Conservation (phyloP, 1,140 invertebrate genomes). For the Lucilia cuprina region DNA sequence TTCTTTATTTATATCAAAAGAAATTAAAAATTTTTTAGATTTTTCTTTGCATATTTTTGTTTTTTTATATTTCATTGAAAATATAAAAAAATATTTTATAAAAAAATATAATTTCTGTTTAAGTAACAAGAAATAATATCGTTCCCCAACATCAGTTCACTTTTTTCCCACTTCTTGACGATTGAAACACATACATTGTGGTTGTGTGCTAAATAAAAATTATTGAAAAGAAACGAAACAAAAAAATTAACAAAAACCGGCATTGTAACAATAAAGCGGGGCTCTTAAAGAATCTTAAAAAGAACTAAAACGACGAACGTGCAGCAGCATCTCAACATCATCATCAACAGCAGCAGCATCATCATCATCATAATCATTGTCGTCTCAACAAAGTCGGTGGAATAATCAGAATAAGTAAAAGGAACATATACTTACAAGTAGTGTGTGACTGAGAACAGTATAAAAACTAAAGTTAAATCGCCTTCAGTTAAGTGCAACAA, state of each 20-base stretch:
- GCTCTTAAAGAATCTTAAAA: constrained; percentile 4
- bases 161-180: neutral
- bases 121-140: neutral
- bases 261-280: constrained; percentile 28
- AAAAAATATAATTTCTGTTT: neutral
- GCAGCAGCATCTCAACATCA: constrained; percentile 34
- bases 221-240: neutral
- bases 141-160: neutral
- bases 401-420: neutral
- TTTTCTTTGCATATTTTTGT: neutral
- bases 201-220: neutral
- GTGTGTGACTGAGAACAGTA: too few species aligned
- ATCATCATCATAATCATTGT: neutral
- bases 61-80: neutral
- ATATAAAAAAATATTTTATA: neutral
- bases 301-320: constrained; percentile 19
- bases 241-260: constrained; percentile 12
- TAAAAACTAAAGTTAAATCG: neutral
- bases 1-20: too few species aligned
- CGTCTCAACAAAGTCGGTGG: neutral
- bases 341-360: neutral
- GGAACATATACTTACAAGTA: neutral
- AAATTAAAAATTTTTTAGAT: too few species aligned
- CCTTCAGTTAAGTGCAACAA: constrained; percentile 13
- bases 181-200: neutral